A percentile compares a stretch with the other conserved stretches of the same genome.
Evolutionary conservation across 2,888 invertebrate genomes (phyloP).

Genomic region (Gnatocerus cornutus): DNA sequence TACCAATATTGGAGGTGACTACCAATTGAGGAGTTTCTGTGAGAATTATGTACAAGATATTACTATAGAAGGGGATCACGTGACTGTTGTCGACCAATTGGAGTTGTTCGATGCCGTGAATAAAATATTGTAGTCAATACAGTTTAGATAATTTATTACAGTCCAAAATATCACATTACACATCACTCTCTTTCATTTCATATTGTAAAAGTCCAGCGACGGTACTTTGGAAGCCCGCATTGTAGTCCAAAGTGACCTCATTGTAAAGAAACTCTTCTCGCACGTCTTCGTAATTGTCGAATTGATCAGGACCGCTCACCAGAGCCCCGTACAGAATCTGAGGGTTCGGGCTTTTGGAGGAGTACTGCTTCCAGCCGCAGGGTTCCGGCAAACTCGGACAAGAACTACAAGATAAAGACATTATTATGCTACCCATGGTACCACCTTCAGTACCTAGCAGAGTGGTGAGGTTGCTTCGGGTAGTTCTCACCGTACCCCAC

Average conservation of each 20-base stretch:
- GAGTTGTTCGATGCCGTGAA: no score
- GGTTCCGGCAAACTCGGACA: slow-evolving; percentile 72
- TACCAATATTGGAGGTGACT: no score
- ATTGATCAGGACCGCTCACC: slow-evolving; percentile 75
- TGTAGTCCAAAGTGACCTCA: slow-evolving; percentile 75
- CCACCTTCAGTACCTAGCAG: slow-evolving; percentile 68
- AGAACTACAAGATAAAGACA: slow-evolving; percentile 67
- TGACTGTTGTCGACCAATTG: no score
- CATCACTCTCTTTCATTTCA: slow-evolving; percentile 19
- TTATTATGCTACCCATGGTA: neutral
- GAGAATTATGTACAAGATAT: no score
- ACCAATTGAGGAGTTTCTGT: no score
- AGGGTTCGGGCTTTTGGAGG: slow-evolving; percentile 71
- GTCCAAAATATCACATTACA: slow-evolving; percentile 25
- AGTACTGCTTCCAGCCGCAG: slow-evolving; percentile 72
- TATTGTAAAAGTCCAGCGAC: slow-evolving; percentile 72
- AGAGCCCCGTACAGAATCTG: slow-evolving; percentile 74
- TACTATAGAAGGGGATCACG: no score
- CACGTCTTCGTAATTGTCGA: slow-evolving; percentile 72
- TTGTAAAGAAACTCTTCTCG: slow-evolving; percentile 74
- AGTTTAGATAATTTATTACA: no score
- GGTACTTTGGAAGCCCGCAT: slow-evolving; percentile 74
- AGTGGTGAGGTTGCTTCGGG: slow-evolving; percentile 73
- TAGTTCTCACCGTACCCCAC: slow-evolving; percentile 74
- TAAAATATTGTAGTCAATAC: no score